Base-by-base conservation (phyloP, 2,113 vertebrate genomes). In the Columba livia region DNA sequence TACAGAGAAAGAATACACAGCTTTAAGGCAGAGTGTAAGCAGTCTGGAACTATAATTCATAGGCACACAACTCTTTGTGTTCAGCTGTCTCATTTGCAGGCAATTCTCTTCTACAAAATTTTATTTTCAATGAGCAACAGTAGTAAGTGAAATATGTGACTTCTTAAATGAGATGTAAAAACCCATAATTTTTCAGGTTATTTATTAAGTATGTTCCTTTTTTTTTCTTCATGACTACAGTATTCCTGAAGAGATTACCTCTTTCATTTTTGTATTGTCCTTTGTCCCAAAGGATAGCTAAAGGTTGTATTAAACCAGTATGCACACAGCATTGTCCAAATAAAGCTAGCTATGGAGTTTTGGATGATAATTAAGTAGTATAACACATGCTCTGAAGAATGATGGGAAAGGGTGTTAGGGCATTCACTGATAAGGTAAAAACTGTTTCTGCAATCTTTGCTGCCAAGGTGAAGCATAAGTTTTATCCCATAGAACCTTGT, bases 21-120 rank as follows among this genome's bases (percentile, higher is more conserved):
- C 69, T 95, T 96, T 92, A 83, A 97, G 96, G 90, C 94, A 94
- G 61, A 86, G 65, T 88, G 80, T 94, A 90, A 96, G 95, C 66
- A 92, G 54, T 87, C 78, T 79, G 51, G 32, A 93, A 90, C 89
- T 85, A 48, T 96, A 97, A 90, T 88, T 97, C 86, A 91, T 56
- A 89, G 74, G 7, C 69, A 79, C 57, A 65, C 36, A 91, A 69
- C 57, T 70, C 31, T 78, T 89, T 93, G 89, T 87, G 66, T 90
- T 90, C 48, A 88, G n/a, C 80, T 92, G 70, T 79, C 34, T 92
- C 74, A 73, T 89, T 94, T 89, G 70, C 42, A 34, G 47, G 60
- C 77, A 79, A 72, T 83, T 82, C 24, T 79, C 80, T 88, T 82
- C 77, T 93, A 60, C 29, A 93, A 88, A 4, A 82, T 85, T 75